Evolutionary conservation across 2,113 vertebrate genomes (phyloP).

Genomic region (Myrmophylax atrothorax): DNA sequence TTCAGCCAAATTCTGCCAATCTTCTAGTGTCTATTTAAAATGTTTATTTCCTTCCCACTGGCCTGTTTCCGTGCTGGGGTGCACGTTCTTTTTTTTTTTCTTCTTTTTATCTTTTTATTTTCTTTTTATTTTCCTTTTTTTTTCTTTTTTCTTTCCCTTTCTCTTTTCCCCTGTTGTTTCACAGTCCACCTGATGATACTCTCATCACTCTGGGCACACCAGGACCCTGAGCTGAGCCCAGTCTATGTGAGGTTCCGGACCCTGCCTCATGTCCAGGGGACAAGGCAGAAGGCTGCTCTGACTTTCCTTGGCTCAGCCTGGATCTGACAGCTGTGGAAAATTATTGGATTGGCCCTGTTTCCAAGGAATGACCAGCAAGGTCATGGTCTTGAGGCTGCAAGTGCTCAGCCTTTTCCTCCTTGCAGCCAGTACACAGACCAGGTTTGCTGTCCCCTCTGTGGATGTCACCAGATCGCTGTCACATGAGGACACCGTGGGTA

Average conservation of each 20-base stretch:
- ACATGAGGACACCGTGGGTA: background rate
- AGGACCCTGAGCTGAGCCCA: background rate
- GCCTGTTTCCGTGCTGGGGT: background rate
- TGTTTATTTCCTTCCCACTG: background rate
- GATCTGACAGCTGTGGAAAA: background rate
- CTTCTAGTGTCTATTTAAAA: background rate
- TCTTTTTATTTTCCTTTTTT: background rate
- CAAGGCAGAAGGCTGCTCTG: background rate
- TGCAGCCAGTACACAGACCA: background rate
- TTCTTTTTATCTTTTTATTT: accelerated
- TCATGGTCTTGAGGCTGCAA: background rate
- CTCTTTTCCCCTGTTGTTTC: background rate
- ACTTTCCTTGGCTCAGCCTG: background rate
- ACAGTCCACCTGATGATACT: background rate
- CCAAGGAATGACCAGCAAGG: background rate
- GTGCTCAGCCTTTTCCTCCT: background rate
- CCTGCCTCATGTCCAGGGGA: background rate
- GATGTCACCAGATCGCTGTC: background rate
- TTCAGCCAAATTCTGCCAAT: conserved; percentile 1
- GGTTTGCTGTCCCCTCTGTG: background rate
- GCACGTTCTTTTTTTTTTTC: background rate
- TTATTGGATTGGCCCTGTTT: background rate
- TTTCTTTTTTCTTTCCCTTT: background rate
- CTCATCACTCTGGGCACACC: background rate
- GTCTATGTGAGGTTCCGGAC: background rate